Percentiles rank a stretch among this genome's conserved stretches.
These are phyloP conservation scores for Tipula helvola DNA, from an alignment of 2,888 invertebrate genomes.

Conservation along the genomic window DNA sequence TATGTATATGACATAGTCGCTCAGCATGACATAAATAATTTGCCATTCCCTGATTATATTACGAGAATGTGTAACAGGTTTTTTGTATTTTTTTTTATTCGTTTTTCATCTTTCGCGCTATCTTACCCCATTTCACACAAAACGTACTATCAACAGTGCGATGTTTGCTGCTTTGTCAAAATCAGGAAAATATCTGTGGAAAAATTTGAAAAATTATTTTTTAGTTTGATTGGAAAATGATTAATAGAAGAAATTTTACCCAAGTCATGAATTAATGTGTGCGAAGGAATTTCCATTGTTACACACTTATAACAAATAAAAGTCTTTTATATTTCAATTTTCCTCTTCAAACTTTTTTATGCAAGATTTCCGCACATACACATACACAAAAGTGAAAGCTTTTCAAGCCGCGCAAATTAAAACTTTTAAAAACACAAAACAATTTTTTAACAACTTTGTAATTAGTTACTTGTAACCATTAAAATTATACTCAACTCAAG, in stretches of 20 bases:
- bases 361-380: neutral
- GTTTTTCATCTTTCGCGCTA: neutral
- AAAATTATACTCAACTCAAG: neutral
- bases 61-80: neutral
- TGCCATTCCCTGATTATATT: neutral
- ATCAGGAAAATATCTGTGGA: neutral
- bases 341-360: neutral
- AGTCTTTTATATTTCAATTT: neutral
- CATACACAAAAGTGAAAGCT: neutral
- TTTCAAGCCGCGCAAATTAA: neutral
- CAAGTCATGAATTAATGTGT: neutral
- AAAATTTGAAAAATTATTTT: neutral
- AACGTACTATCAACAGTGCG: neutral
- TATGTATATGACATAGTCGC: neutral
- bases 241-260: neutral
- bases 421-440: neutral
- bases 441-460: neutral
- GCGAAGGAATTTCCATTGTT: neutral
- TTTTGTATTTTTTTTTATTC: neutral
- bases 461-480: slow-evolving; percentile 4
- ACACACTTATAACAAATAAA: neutral
- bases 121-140: neutral
- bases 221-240: neutral
- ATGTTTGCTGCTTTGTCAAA: neutral
- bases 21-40: neutral